These are phyloP conservation scores for Drosophila yooni DNA, from an alignment of 2,888 invertebrate species.

Conservation along the genomic window DNA sequence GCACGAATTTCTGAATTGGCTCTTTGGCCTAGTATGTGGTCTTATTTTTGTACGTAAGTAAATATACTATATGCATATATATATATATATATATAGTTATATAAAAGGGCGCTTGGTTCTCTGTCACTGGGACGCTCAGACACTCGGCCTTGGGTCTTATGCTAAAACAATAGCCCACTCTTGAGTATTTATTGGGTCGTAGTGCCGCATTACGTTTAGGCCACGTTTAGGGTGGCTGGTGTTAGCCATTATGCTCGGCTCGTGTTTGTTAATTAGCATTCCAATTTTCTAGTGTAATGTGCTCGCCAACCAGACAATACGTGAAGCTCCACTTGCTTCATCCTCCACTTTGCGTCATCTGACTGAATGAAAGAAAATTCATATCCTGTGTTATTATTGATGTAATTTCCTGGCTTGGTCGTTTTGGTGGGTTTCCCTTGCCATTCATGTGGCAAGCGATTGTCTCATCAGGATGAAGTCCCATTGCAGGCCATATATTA, in stretches of 20 bases:
- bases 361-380: slow-evolving; percentile 5
- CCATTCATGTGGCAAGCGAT: slow-evolving; percentile 68
- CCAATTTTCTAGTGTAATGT: slow-evolving; percentile 9
- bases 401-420: slow-evolving; percentile 57
- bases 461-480: slow-evolving; percentile 55
- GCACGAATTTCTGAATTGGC: slow-evolving; percentile 77
- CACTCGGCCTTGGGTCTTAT: slow-evolving; percentile 59
- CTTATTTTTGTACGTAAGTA: slow-evolving; percentile 56
- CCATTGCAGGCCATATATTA: slow-evolving; percentile 36
- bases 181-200: slow-evolving; percentile 59
- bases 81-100: slow-evolving; percentile 17
- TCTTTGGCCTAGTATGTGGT: slow-evolving; percentile 64
- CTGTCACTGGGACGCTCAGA: slow-evolving; percentile 20
- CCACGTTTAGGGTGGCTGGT: slow-evolving; percentile 22
- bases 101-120: slow-evolving; percentile 23
- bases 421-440: slow-evolving; percentile 11
- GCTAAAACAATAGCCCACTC: slow-evolving; percentile 60
- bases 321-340: not conserved
- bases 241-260: slow-evolving; percentile 52
- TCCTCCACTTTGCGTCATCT: slow-evolving; percentile 13
- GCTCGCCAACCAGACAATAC: not conserved
- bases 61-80: slow-evolving; percentile 15
- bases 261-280: slow-evolving; percentile 62
- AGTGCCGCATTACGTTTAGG: slow-evolving; percentile 25
- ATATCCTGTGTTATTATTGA: slow-evolving; percentile 45